A percentile compares a stretch with the other conserved stretches of the same genome.
phyloP scores from a whole-genome alignment of 2,888 invertebrate species.

The Didymodactylos carnosus region DNA sequence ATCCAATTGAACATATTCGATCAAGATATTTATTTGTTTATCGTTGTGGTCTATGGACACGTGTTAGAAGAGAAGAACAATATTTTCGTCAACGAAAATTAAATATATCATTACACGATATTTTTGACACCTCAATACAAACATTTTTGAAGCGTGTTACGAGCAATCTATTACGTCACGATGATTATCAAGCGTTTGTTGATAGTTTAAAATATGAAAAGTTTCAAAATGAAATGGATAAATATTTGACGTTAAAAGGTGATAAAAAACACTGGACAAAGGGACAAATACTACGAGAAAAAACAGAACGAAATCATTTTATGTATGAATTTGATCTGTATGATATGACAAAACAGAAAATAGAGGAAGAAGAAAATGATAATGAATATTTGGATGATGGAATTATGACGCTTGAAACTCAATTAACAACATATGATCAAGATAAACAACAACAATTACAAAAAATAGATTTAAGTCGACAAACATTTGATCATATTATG shows the following conservation, averaged over 20 bases:
- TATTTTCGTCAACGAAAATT: neutral
- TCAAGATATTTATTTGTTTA: conserved; percentile 6
- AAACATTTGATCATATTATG: too few relatives aligned
- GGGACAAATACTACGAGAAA: neutral
- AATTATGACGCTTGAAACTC: too few relatives aligned
- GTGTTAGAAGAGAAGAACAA: conserved; percentile 2
- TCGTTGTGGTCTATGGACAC: conserved; percentile 1
- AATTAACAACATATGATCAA: too few relatives aligned
- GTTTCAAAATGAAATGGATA: conserved; percentile 7
- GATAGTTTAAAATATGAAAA: conserved; percentile 5
- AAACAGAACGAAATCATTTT: neutral
- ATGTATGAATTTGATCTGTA: neutral
- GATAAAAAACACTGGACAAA: neutral
- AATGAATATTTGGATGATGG: neutral
- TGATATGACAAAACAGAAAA: too few relatives aligned
- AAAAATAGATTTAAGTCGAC: too few relatives aligned
- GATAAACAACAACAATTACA: too few relatives aligned
- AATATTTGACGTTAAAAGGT: neutral
- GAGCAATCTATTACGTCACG: neutral
- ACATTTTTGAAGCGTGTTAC: neutral
- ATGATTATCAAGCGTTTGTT: conserved; percentile 9
- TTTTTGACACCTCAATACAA: neutral
- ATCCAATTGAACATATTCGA: conserved; percentile 11
- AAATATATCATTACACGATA: neutral
- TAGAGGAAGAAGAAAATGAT: neutral